Percentiles rank a stretch among this genome's conserved stretches.
Conservation (phyloP, 2,113 vertebrate genomes). For the Micronisus gabar region DNA sequence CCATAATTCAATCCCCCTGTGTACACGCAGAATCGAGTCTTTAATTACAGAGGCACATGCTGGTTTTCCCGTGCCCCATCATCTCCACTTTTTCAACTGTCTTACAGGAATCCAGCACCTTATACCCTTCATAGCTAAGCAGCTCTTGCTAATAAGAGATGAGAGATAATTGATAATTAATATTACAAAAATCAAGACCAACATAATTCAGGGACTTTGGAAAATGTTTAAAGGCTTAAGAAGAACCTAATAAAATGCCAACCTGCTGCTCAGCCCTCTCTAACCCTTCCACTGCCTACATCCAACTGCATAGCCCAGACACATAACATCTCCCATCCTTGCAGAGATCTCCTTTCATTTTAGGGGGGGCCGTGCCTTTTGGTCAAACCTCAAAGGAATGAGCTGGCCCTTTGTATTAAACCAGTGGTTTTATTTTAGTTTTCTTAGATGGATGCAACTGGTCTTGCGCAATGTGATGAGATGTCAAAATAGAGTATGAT, state of each 20-base stretch:
- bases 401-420: background rate
- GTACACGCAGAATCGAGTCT: rapidly evolving
- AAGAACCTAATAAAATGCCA: background rate
- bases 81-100: background rate
- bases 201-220: background rate
- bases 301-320: rapidly evolving
- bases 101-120: background rate
- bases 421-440: background rate
- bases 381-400: background rate
- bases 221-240: background rate
- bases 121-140: background rate
- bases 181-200: background rate
- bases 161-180: background rate
- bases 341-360: rapidly evolving
- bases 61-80: background rate
- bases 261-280: background rate
- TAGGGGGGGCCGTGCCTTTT: background rate
- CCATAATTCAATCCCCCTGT: background rate
- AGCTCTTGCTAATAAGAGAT: background rate
- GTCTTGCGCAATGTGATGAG: background rate
- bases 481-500: background rate
- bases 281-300: background rate
- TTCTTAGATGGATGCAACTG: background rate
- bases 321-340: background rate
- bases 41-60: rapidly evolving